Conservation (phyloP, 2,797 vertebrate species). For the Dipus sagitta region DNA sequence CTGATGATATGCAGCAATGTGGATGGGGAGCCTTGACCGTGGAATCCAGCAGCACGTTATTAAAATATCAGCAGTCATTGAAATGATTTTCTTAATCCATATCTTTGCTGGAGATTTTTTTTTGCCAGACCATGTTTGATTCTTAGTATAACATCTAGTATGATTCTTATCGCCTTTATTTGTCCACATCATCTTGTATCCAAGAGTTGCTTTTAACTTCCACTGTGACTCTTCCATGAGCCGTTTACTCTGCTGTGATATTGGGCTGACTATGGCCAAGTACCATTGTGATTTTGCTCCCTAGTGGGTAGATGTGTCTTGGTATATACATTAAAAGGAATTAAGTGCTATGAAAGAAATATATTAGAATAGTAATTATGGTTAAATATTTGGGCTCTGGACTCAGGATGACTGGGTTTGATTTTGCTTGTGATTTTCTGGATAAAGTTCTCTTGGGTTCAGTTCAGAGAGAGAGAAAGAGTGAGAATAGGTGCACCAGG, state of each 20-base stretch:
- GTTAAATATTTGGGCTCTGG: not conserved
- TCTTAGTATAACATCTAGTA: no score
- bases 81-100: not conserved
- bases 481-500: no score
- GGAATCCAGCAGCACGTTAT: not conserved
- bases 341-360: not conserved
- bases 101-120: constrained; percentile 1
- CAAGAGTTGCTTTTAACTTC: not conserved
- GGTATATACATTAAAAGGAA: not conserved
- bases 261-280: not conserved
- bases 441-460: not conserved
- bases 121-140: no score
- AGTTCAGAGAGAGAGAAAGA: not conserved
- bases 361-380: not conserved
- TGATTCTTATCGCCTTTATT: no score
- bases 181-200: no score
- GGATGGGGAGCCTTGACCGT: not conserved
- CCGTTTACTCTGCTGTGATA: not conserved
- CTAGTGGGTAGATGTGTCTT: not conserved
- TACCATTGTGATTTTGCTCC: not conserved
- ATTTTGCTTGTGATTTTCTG: not conserved
- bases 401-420: not conserved
- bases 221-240: not conserved
- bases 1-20: not conserved
- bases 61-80: not conserved